Base-by-base conservation (phyloP, 2,113 vertebrate species). In the Anolis carolinensis region DNA sequence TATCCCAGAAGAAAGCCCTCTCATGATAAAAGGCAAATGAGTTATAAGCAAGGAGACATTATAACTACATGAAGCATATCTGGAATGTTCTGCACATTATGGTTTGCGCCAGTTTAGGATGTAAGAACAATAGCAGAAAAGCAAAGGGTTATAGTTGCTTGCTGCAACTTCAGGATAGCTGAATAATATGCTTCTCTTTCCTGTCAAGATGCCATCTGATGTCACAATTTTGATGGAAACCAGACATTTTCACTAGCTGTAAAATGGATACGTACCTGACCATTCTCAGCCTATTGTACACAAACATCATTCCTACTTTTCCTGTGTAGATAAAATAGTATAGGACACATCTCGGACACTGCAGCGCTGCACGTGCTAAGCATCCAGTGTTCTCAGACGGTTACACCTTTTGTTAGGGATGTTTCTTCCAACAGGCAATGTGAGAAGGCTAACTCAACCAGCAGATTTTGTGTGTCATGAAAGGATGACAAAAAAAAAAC, bases 121-220 rank as follows among this genome's bases (percentile, higher is more conserved):
- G 5, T 6, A 65, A 76, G 20, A 23, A 23, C 34, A 48, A 36
- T 48, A 72, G 65, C 27, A 39, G 62, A 76, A 16, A 65, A 75
- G 16, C 25, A 6, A 74, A 34, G 25, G 27, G 39, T 13, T 10
- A 75, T 23, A 13, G 18, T 63, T 44, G 52, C 8, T 34, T 83
- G 14, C 34, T 74, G 36, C 62, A 74, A 52, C 55, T 73, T 62
- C 20, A 72, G n/a, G 7, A 39, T 20, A 39, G 32, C n/a, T 59
- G 52, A 73, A 73, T 83, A 72, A 36, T 68, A 68, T 68, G 39
- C 30, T 7, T 73, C 50, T 73, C 52, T 83, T 83, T 83, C n/a
- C 65, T 36, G 68, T 59, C 48, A 72, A 55, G 32, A 82, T 82
- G 68, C 81, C 68, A 83, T 59, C 50, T 83, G n/a, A 55, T 71